These are phyloP conservation scores for Zaprionus inermis DNA, from an alignment of 1,140 invertebrate genomes.

Conservation along the genomic window DNA sequence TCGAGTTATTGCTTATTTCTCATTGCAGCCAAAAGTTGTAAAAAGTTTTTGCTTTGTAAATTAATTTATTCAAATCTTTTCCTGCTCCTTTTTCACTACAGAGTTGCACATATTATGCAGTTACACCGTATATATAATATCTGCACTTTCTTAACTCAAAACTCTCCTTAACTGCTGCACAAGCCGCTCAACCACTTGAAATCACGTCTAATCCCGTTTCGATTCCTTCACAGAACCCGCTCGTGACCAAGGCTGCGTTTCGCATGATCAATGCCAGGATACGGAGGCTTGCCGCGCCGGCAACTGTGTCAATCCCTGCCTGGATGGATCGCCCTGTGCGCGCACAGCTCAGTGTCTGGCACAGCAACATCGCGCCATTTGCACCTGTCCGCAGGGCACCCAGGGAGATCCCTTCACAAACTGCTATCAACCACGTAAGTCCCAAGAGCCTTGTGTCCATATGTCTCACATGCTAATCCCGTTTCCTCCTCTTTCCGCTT, in stretches of 20 bases:
- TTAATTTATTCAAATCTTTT: constrained; percentile 8
- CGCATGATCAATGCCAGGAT: constrained; percentile 89
- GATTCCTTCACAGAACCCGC: constrained; percentile 80
- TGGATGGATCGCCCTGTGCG: constrained; percentile 90
- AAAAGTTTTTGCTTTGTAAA: constrained; percentile 20
- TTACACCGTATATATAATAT: constrained; percentile 46
- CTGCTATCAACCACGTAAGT: constrained; percentile 87
- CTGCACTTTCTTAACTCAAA: constrained; percentile 71
- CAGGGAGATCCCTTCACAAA: constrained; percentile 92
- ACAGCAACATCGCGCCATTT: constrained; percentile 90
- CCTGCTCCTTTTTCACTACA: constrained; percentile 17
- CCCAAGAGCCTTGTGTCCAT: not conserved
- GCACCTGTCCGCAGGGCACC: constrained; percentile 90
- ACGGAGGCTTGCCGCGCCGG: constrained; percentile 90
- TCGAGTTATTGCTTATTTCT: constrained; percentile 72
- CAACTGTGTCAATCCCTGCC: constrained; percentile 91
- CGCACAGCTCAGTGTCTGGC: constrained; percentile 91
- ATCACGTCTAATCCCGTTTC: constrained; percentile 20
- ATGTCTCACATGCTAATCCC: not conserved
- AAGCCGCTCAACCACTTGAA: not conserved
- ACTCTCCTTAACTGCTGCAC: constrained; percentile 61
- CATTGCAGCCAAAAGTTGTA: constrained; percentile 66
- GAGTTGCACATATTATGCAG: constrained; percentile 58
- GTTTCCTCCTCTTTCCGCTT: not conserved
- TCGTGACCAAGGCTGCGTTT: constrained; percentile 87